A percentile compares a stretch with the other conserved stretches of the same genome.
phyloP scores from a whole-genome alignment of 2,113 vertebrate genomes.

The Asarcornis scutulata region DNA sequence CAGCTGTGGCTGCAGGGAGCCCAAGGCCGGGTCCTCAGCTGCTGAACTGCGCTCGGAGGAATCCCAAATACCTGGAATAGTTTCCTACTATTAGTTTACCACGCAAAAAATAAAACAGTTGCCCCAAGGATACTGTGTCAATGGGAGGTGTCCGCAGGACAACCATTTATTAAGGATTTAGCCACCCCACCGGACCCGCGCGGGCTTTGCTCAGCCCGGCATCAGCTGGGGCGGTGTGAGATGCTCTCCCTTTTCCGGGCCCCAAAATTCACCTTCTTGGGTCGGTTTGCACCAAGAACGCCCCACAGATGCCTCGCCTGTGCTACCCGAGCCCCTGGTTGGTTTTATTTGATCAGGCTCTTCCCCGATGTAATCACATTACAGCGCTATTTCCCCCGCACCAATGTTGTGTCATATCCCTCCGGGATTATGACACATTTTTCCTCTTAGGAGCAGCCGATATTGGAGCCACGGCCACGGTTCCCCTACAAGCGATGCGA shows the following conservation, averaged over 20 bases:
- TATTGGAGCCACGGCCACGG: neutral
- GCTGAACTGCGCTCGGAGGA: neutral
- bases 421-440: neutral
- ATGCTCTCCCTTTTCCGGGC: fast-evolving
- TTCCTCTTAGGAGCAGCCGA: neutral
- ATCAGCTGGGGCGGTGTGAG: neutral
- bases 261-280: neutral
- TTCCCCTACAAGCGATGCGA: fast-evolving
- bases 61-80: conserved; percentile 32
- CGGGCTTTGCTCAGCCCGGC: fast-evolving
- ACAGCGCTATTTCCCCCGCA: fast-evolving
- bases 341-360: neutral
- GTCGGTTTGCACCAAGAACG: fast-evolving
- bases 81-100: conserved; percentile 27
- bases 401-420: neutral
- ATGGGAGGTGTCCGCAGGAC: neutral
- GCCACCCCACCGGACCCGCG: fast-evolving
- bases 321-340: fast-evolving
- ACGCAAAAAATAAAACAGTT: neutral
- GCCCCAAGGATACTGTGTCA: neutral
- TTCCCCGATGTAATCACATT: neutral
- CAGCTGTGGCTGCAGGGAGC: neutral
- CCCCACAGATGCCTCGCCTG: fast-evolving
- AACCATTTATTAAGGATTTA: neutral
- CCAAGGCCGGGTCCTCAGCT: neutral